phyloP scores from a whole-genome alignment of 2,113 vertebrate genomes.

The Agapornis roseicollis region DNA sequence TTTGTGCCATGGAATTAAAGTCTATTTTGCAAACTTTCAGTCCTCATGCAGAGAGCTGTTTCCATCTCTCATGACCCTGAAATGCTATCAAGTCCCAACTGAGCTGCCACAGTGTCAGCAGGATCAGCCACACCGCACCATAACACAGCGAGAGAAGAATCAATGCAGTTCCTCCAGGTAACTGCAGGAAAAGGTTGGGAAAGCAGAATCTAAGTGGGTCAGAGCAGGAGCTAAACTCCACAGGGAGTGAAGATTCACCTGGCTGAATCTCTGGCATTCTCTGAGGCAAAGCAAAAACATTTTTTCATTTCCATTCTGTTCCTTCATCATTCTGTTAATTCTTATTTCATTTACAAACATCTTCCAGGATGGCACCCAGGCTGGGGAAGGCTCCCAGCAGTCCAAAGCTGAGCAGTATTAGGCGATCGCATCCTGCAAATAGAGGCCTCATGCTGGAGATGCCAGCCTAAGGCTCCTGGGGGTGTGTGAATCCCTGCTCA shows the following conservation, averaged over 20 bases:
- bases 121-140: fast-evolving
- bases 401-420: fast-evolving
- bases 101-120: fast-evolving
- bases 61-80: background rate
- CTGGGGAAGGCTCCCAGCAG: background rate
- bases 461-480: background rate
- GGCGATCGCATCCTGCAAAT: fast-evolving
- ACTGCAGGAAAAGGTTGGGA: background rate
- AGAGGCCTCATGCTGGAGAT: fast-evolving
- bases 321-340: background rate
- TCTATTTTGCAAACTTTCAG: background rate
- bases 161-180: background rate
- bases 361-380: background rate
- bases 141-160: fast-evolving
- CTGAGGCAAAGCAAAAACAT: background rate
- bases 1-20: background rate
- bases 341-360: fast-evolving
- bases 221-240: background rate
- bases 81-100: fast-evolving
- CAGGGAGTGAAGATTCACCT: background rate
- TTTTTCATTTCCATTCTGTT: background rate
- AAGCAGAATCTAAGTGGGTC: background rate
- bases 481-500: too few relatives aligned
- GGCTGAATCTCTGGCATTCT: fast-evolving
- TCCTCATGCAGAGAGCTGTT: background rate